phyloP scores from a whole-genome alignment of 2,113 vertebrate species.

The Camelus bactrianus region DNA sequence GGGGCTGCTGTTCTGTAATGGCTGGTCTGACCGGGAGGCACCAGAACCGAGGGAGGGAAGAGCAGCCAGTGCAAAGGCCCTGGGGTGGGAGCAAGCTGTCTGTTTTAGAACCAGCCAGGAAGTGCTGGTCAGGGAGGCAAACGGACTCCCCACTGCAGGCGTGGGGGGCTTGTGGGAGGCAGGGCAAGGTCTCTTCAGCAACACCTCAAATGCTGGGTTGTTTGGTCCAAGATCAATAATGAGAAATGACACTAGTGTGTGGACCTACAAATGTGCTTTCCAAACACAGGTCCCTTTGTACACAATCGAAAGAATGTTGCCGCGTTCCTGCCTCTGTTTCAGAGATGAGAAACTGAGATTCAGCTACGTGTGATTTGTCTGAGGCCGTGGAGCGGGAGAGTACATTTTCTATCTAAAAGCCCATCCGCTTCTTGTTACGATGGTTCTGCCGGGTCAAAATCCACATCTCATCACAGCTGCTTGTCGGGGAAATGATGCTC shows the following conservation, averaged over 20 bases:
- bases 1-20: background rate
- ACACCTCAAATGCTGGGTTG: accelerated
- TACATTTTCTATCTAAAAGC: conserved; percentile 29
- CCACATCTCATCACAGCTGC: background rate
- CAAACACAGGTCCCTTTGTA: background rate
- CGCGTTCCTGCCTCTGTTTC: background rate
- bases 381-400: background rate
- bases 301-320: background rate
- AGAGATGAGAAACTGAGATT: background rate
- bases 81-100: background rate
- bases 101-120: background rate
- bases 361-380: background rate
- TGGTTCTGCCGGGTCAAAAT: background rate
- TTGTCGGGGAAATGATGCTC: background rate
- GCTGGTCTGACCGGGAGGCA: background rate
- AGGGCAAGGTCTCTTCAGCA: too few relatives aligned
- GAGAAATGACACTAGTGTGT: accelerated
- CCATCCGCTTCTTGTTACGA: background rate
- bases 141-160: too few relatives aligned
- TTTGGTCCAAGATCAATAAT: accelerated
- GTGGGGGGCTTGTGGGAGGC: too few relatives aligned
- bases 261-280: background rate
- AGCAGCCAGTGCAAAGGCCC: background rate
- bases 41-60: background rate
- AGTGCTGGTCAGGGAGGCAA: too few relatives aligned